Base-by-base conservation (phyloP, 2,113 vertebrate species). In the Trogon surrucura region DNA sequence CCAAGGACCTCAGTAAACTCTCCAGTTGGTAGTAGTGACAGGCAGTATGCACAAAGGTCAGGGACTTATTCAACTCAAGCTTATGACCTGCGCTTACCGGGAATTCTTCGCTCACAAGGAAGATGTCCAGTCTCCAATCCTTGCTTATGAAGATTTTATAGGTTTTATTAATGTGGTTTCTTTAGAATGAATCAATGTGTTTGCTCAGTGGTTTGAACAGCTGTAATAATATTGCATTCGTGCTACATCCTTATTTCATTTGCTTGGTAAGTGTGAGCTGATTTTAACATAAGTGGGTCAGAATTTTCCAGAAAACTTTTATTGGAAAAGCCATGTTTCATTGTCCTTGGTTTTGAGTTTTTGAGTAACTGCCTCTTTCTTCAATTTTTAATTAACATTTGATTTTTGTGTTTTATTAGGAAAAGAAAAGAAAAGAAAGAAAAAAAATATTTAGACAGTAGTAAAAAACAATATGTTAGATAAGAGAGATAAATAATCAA, bases 211-310 rank as follows among this genome's bases (percentile, higher is more conserved):
- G 20, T 82, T 89, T 62, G 47, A 85, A 58, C 91, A 96, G 93
- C 94, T 96, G 87, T n/a, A 89, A 91, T 85, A 97, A 96, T 79
- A 91, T 26, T 80, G 29, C 67, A 13, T 69, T 77, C 36, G 56
- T 4, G 66, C 29, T 51, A 19, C 36, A 85, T 34, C 27, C 6
- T 62, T 69, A 70, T 70, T 91, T 57, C 47, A 57, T 83, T 87
- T 61, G 47, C 27, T 77, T 41, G 85, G 15, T 72, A 70, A 88
- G 27, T 12, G 22, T 30, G 58, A 88, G 13, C 2, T 73, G 66
- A 93, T 80, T 91, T 85, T 83, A 62, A 85, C 25, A 70, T 12
- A 79, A 9, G 3, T 70, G 36, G 78, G 16, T 89, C 54, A 70
- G 47, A 89, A 83, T 70, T 92, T 96, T 81, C 70, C 62, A 77